phyloP scores from a whole-genome alignment of 2,113 vertebrate species.

The Calcarius ornatus region DNA sequence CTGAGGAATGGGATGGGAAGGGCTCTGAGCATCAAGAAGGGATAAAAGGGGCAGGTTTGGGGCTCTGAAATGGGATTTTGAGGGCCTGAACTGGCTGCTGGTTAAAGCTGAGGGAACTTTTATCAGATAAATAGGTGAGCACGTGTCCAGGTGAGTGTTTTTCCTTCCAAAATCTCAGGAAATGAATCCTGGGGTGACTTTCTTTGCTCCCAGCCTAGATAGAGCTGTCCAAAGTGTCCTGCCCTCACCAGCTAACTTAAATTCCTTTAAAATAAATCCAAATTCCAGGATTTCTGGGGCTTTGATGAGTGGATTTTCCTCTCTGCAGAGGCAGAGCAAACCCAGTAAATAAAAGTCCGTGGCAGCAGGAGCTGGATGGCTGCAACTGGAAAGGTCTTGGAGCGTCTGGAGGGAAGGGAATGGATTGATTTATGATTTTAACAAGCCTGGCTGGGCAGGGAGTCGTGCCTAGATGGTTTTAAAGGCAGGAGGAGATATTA shows the following conservation, averaged over 20 bases:
- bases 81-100: neutral
- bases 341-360: neutral
- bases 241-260: neutral
- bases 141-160: rapidly evolving
- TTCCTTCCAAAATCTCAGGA: neutral
- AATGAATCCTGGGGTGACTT: no score
- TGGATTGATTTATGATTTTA: slow-evolving; percentile 73
- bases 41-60: neutral
- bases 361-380: slow-evolving; percentile 4
- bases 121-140: rapidly evolving
- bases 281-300: neutral
- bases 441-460: slow-evolving; percentile 51
- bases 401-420: slow-evolving; percentile 27
- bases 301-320: neutral
- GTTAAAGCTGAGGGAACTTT: neutral
- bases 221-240: neutral
- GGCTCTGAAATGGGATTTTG: neutral
- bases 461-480: slow-evolving; percentile 46
- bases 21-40: neutral
- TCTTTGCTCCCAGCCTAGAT: neutral
- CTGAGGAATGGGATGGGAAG: neutral
- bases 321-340: neutral
- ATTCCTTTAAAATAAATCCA: neutral
- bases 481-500: slow-evolving; percentile 65
- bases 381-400: slow-evolving; percentile 43